Evolutionary conservation across 1,140 invertebrate genomes (phyloP), one percentile per base, ranked within the genome.

Genomic region (Scaptomyza hsui): DNA sequence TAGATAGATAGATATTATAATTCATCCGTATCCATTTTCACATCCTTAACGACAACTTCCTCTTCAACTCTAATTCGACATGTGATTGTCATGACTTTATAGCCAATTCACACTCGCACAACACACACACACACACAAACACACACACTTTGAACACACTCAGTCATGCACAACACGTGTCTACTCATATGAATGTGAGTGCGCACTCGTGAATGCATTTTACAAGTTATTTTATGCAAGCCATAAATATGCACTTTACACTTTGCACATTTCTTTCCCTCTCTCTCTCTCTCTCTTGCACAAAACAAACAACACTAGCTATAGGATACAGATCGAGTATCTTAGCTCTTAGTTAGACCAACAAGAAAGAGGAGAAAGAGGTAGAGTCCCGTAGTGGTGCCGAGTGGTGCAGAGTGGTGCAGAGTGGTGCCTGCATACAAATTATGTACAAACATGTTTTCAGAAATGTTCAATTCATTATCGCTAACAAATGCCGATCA

Each of bases 391-490:
- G 29, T 32, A 32, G 29, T 32, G 29, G 45, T 45, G 21, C 37
- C 42, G 19, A 18, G n/a, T n/a, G n/a, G n/a, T n/a, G n/a, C n/a
- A n/a, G n/a, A 37, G 39, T 63, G 65, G 41, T 72, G 51, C 67
- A 57, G 68, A 62, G 32, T 56, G 39, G 32, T 72, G 81, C 81
- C 77, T 88, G 82, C 82, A 88, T 88, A 88, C 82, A 88, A 88
- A 88, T 88, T 88, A 88, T 88, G 82, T 88, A 80, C 77, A 89
- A 89, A 89, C 85, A 89, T 89, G 85, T 89, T 89, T 89, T 72
- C 86, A 85, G 85, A 89, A 89, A 89, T 89, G 85, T 89, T 89
- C 86, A 89, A 89, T 89, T 89, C 85, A 89, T 89, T 89, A 89
- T 89, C 85, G 85, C 86, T 85, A 89, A 89, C 85, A 89, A 89